Base-by-base conservation (phyloP, 2,797 vertebrate species). In the Garrulus glandarius region DNA sequence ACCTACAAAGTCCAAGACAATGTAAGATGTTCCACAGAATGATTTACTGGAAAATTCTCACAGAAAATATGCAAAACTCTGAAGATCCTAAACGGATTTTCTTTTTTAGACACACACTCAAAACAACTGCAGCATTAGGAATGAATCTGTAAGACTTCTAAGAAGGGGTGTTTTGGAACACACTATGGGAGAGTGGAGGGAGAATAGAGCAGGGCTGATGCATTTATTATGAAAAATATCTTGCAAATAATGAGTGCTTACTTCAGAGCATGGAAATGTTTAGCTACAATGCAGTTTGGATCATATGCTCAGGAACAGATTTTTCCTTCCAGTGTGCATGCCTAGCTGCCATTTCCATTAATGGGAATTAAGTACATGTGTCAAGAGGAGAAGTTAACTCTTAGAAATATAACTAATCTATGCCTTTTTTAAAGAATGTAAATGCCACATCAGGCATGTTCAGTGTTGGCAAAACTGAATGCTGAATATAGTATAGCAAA, bases 291-390 rank as follows among this genome's bases (percentile, higher is more conserved):
- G 93, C 93, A 94, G 87, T 89, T 97, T 96, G 94, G 92, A 95
- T 96, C 84, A 82, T 94, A 96, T 95, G 96, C 94, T 92, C 59
- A 83, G 93, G 94, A 97, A 97, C 90, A 89, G 79, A 93, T 95
- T 94, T 96, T 97, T 95, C 95, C 94, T 93, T 95, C 91, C 92
- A 94, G 69, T 76, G 78, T 95, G 81, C 95, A 95, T 87, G 94
- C 94, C 92, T 96, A 95, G 81, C 96, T 97, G 93, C 93, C 96
- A 95, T 97, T 96, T 96, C 96, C 96, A 97, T 96, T 96, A 97
- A 96, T 95, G 93, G 94, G 94, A 95, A 97, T 97, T 97, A 95
- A 97, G 94, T 96, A 95, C 85, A 67, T 93, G 94, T 97, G 95
- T 97, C 96, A 96, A 96, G 95, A 94, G 92, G 76, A 95, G 89